These are phyloP conservation scores for Drosophila santomea DNA, from an alignment of 1,140 invertebrate genomes.

Conservation along the genomic window DNA sequence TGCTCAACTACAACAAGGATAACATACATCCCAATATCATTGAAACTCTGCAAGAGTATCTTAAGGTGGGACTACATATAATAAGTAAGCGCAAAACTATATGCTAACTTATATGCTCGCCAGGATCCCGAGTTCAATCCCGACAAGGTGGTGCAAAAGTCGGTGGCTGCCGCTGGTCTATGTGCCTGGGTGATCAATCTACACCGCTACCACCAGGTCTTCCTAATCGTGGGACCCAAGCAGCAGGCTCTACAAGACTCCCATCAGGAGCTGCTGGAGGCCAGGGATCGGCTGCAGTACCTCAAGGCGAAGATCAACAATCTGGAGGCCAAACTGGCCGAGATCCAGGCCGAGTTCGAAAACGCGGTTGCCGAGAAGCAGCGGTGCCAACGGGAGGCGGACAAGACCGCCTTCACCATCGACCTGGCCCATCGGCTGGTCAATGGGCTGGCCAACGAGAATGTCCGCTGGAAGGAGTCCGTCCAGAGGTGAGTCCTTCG, in stretches of 20 bases:
- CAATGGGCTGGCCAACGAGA: constrained; percentile 96
- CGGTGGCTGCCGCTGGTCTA: constrained; percentile 94
- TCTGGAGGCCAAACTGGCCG: constrained; percentile 91
- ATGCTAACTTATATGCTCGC: neutral
- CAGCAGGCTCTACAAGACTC: constrained; percentile 91
- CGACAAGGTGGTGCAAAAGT: constrained; percentile 94
- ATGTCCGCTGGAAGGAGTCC: constrained; percentile 88
- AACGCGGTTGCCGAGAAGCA: constrained; percentile 94
- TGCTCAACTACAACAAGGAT: constrained; percentile 97
- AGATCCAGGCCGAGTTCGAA: constrained; percentile 93
- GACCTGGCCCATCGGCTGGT: constrained; percentile 97
- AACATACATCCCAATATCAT: constrained; percentile 95
- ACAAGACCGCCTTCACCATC: constrained; percentile 93
- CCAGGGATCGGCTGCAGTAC: constrained; percentile 94
- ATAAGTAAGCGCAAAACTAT: neutral
- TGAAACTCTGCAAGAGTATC: constrained; percentile 88
- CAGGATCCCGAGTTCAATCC: constrained; percentile 93
- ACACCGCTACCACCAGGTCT: constrained; percentile 95
- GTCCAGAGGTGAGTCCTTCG: constrained; percentile 70
- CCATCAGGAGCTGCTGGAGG: constrained; percentile 93
- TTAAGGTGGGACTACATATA: constrained; percentile 46
- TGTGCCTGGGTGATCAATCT: constrained; percentile 98
- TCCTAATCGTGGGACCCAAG: constrained; percentile 96
- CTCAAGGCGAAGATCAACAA: constrained; percentile 88
- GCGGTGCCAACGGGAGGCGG: constrained; percentile 94